Conservation (phyloP, 2,113 vertebrate species). For the Oreocharis arfaki region DNA sequence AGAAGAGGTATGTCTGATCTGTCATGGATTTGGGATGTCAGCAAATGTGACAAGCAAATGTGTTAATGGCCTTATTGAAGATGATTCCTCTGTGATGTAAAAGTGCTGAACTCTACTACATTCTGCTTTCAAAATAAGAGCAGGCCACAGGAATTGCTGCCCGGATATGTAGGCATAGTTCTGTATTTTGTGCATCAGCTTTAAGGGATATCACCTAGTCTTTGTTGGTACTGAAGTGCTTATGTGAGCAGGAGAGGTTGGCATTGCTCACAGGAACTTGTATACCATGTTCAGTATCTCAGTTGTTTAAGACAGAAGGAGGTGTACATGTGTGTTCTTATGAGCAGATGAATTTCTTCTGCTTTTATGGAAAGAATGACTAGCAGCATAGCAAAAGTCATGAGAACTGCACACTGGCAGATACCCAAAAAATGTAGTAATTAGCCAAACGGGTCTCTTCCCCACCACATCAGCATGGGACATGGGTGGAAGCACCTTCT, state of each 20-base stretch:
- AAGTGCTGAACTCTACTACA: background rate
- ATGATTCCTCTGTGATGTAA: background rate
- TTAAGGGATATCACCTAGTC: background rate
- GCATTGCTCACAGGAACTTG: background rate
- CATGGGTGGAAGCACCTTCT: background rate
- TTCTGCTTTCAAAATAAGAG: background rate
- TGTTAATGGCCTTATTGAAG: background rate
- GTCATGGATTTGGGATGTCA: background rate
- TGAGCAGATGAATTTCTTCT: background rate
- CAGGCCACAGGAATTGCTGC: background rate
- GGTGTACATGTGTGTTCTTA: background rate
- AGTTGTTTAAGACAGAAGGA: background rate
- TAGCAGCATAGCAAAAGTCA: background rate
- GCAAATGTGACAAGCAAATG: background rate
- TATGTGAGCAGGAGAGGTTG: background rate
- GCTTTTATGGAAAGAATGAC: background rate
- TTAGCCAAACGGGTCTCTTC: background rate
- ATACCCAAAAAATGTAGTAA: background rate
- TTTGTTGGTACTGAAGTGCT: background rate
- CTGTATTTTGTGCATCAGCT: background rate
- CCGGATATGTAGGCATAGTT: background rate
- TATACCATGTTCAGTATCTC: background rate
- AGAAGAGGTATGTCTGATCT: background rate
- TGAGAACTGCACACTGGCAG: background rate
- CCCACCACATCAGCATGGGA: background rate